Evolutionary conservation across 2,888 invertebrate species (phyloP).

Genomic region (Aromia moschata): DNA sequence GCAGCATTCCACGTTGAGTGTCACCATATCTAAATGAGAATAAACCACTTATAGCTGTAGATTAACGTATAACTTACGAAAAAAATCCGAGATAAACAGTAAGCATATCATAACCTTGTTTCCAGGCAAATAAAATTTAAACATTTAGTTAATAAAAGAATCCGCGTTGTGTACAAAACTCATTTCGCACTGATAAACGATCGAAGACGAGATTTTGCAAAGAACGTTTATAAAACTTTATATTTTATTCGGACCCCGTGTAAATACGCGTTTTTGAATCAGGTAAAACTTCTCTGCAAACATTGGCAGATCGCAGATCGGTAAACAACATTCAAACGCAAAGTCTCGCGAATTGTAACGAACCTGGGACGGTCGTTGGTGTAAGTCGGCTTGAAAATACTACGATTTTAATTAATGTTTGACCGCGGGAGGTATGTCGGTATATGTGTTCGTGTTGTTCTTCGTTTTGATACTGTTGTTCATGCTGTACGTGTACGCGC

Average conservation of each 20-base stretch:
- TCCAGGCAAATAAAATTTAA: slow-evolving; percentile 6
- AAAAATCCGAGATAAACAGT: background rate
- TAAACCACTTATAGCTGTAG: too few relatives aligned
- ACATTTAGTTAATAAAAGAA: slow-evolving; percentile 1
- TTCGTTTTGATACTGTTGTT: slow-evolving; percentile 25
- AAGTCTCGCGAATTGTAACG: slow-evolving; percentile 12
- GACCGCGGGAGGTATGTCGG: slow-evolving; percentile 16
- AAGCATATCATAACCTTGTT: background rate
- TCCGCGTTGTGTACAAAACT: slow-evolving; percentile 16
- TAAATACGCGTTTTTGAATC: background rate
- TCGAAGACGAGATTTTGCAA: slow-evolving; percentile 2
- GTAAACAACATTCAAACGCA: slow-evolving; percentile 13
- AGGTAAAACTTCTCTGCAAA: slow-evolving; percentile 3
- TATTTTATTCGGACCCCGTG: background rate
- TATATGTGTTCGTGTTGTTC: slow-evolving; percentile 12
- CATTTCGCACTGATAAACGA: slow-evolving; percentile 16
- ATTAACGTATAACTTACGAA: background rate
- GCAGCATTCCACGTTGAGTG: too few relatives aligned
- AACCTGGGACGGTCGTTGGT: slow-evolving; percentile 12
- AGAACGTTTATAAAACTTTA: background rate
- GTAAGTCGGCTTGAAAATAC: slow-evolving; percentile 21
- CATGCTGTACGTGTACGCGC: slow-evolving; percentile 34
- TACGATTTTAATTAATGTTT: slow-evolving; percentile 9
- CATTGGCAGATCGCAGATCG: slow-evolving; percentile 6
- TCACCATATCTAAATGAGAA: too few relatives aligned